Conservation (phyloP, 2,797 vertebrate species). For the Pelodytes ibericus region DNA sequence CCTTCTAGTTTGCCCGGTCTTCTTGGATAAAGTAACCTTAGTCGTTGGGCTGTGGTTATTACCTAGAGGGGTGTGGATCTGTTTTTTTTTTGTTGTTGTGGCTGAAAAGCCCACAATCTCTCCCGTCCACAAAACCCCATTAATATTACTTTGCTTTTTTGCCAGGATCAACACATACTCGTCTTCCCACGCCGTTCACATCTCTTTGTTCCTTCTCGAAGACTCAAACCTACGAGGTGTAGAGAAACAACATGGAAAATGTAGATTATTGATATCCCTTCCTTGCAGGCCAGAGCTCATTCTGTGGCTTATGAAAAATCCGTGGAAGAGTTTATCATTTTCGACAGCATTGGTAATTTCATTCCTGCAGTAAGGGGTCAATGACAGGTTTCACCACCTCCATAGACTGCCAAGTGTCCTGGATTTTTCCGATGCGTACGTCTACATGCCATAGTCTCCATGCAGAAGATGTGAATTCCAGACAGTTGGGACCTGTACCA, state of each 20-base stretch:
- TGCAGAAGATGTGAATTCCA: too few relatives aligned
- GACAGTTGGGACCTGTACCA: too few relatives aligned
- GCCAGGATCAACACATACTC: slow-evolving; percentile 35
- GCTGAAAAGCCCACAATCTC: slow-evolving; percentile 10
- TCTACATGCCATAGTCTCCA: too few relatives aligned
- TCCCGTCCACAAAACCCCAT: slow-evolving; percentile 12
- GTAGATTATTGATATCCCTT: too few relatives aligned
- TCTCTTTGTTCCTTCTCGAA: neutral
- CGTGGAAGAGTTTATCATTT: too few relatives aligned
- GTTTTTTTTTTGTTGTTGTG: slow-evolving; percentile 47
- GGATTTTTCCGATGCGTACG: too few relatives aligned
- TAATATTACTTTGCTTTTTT: neutral
- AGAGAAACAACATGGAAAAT: neutral
- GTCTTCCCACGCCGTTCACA: slow-evolving; percentile 32
- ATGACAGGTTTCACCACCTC: too few relatives aligned
- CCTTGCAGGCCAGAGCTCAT: too few relatives aligned
- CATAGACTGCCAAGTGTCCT: too few relatives aligned
- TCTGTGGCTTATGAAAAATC: too few relatives aligned
- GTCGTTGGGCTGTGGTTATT: slow-evolving; percentile 27
- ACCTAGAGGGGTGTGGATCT: slow-evolving; percentile 27
- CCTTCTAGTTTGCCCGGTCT: slow-evolving; percentile 15
- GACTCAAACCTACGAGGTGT: slow-evolving; percentile 17
- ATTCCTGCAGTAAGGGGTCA: too few relatives aligned
- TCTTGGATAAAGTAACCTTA: slow-evolving; percentile 7
- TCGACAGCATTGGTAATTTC: too few relatives aligned